Percentiles rank a stretch among this genome's conserved stretches.
Conservation (phyloP, 92 coral and sea anemone genomes). For the Galaxea fascicularis region DNA sequence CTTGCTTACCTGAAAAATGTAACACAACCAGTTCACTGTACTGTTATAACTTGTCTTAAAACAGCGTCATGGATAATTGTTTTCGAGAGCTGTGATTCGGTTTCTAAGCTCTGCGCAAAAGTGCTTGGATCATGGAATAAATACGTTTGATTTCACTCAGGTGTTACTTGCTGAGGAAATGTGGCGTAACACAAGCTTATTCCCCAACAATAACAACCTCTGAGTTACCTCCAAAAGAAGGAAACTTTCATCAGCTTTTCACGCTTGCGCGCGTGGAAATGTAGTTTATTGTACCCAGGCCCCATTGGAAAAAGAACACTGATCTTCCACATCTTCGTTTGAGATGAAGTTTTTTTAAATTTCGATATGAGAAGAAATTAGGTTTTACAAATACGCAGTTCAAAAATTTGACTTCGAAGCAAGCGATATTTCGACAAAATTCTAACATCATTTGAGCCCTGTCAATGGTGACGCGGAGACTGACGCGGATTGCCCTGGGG, state of each 20-base stretch:
- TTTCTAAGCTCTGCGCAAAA: constrained; percentile 4
- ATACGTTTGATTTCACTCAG: not conserved
- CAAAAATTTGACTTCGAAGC: not conserved
- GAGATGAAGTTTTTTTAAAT: not conserved
- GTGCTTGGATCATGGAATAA: not conserved
- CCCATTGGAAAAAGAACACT: not conserved
- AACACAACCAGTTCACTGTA: constrained; percentile 22
- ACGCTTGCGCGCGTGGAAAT: constrained; percentile 47
- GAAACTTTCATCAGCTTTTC: constrained; percentile 35
- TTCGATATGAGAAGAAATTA: not conserved
- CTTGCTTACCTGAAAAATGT: not conserved
- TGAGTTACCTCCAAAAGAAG: not conserved
- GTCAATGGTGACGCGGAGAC: not conserved
- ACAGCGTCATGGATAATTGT: not conserved
- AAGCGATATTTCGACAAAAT: not conserved
- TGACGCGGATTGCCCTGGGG: no score
- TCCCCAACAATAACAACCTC: not conserved
- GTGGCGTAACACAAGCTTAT: constrained; percentile 29
- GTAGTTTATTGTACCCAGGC: constrained; percentile 48
- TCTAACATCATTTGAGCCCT: no score
- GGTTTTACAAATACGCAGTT: not conserved
- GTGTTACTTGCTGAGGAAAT: constrained; percentile 12
- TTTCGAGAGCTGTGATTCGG: no score
- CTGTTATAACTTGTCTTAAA: constrained; percentile 3
- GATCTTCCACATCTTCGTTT: not conserved